Evolutionary conservation across 2,113 vertebrate species (phyloP).

Genomic region (Leptobrachium leishanense): DNA sequence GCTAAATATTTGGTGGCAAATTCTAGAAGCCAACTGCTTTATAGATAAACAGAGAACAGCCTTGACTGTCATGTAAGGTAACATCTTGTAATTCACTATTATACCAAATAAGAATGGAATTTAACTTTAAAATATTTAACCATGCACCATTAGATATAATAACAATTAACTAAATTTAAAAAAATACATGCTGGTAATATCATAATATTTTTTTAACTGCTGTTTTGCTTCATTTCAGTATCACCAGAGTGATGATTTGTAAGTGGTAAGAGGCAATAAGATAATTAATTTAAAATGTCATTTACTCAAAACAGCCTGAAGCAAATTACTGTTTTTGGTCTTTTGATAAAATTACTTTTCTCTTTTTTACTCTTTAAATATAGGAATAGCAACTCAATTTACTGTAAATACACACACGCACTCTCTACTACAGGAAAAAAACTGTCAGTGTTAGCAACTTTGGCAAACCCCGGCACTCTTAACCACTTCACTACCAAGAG

Average conservation of each 20-base stretch:
- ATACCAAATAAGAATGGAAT: not conserved
- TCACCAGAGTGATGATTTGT: not conserved
- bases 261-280: conserved; percentile 16
- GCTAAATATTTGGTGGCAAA: too few relatives aligned
- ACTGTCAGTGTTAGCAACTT: too few relatives aligned
- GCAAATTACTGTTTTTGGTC: conserved; percentile 2
- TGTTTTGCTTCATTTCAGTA: conserved; percentile 17
- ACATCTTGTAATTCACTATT: too few relatives aligned
- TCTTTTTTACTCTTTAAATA: too few relatives aligned
- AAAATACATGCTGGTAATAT: conserved; percentile 11
- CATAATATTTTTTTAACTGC: conserved; percentile 25
- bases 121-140: conserved; percentile 6
- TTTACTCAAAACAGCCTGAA: conserved; percentile 10
- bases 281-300: conserved; percentile 31
- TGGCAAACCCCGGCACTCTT: too few relatives aligned
- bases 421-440: too few relatives aligned
- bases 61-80: too few relatives aligned
- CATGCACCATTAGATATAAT: conserved; percentile 34
- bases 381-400: not conserved
- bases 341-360: conserved; percentile 35
- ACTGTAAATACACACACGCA: too few relatives aligned
- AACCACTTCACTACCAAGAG: not conserved
- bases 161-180: conserved; percentile 24
- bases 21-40: too few relatives aligned
- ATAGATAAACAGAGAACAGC: too few relatives aligned